Conservation (phyloP, 1,140 invertebrate genomes). For the fruit fly (Drosophila melanogaster) region DNA sequence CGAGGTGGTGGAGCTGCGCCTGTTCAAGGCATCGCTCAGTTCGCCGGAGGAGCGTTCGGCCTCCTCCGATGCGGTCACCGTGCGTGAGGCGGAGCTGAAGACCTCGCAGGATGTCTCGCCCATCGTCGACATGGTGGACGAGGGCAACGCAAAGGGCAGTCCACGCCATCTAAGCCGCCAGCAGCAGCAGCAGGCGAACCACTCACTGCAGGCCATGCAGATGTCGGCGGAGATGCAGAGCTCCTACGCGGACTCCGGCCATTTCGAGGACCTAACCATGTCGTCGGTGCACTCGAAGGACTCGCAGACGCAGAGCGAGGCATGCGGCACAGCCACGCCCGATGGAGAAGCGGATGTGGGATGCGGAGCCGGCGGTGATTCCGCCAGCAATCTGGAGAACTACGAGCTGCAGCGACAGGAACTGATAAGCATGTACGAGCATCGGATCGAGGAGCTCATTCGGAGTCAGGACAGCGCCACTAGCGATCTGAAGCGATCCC, state of each 20-base stretch:
- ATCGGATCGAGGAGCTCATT: conserved; percentile 90
- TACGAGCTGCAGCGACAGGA: conserved; percentile 88
- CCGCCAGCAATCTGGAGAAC: conserved; percentile 54
- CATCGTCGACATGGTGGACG: conserved; percentile 84
- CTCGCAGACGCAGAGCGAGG: conserved; percentile 86
- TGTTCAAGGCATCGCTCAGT: conserved; percentile 91
- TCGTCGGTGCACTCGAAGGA: conserved; percentile 91
- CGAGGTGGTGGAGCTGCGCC: conserved; percentile 91
- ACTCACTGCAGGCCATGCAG: conserved; percentile 52
- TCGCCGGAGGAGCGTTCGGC: conserved; percentile 90
- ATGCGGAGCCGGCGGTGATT: background rate
- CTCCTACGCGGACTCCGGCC: conserved; percentile 93
- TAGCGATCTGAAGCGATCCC: conserved; percentile 89
- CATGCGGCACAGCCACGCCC: conserved; percentile 85
- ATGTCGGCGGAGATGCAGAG: conserved; percentile 87
- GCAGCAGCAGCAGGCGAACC: conserved; percentile 38
- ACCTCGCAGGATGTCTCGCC: conserved; percentile 85
- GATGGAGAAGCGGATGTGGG: conserved; percentile 35
- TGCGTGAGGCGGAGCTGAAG: conserved; percentile 87
- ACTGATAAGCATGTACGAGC: conserved; percentile 89
- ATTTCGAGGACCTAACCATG: conserved; percentile 92
- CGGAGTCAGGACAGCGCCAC: conserved; percentile 88
- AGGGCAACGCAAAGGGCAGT: conserved; percentile 84
- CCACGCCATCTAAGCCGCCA: conserved; percentile 79
- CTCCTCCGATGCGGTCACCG: conserved; percentile 90